Evolutionary conservation across 2,113 vertebrate species (phyloP).

Genomic region (Daubentonia madagascariensis): DNA sequence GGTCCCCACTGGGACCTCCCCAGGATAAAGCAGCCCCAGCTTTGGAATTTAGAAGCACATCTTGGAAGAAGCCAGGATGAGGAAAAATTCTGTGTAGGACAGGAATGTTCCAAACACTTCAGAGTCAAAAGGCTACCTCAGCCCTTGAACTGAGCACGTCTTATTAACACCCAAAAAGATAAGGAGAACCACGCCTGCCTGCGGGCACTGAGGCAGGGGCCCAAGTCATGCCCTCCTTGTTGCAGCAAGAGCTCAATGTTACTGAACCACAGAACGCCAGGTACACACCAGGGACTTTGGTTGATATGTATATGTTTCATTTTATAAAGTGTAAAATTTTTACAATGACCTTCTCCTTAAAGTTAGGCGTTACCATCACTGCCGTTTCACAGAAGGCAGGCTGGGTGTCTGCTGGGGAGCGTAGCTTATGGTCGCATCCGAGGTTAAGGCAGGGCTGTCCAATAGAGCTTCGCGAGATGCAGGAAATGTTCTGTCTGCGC

Average conservation of each 20-base stretch:
- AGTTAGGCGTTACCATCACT: accelerated
- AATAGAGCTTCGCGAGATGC: background rate
- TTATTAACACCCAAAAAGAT: background rate
- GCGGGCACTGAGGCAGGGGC: background rate
- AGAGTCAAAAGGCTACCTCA: background rate
- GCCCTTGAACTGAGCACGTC: background rate
- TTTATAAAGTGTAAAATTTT: background rate
- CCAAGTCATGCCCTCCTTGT: background rate
- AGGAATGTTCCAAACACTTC: background rate
- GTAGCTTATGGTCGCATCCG: background rate
- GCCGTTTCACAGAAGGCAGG: background rate
- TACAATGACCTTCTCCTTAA: background rate
- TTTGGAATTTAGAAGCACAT: background rate
- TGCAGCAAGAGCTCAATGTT: background rate
- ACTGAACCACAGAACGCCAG: background rate
- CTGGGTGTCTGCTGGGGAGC: background rate
- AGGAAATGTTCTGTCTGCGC: background rate
- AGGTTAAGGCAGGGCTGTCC: background rate
- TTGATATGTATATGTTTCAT: background rate
- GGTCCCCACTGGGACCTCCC: background rate
- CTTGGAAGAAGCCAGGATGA: background rate
- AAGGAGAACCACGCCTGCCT: background rate
- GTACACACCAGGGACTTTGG: background rate
- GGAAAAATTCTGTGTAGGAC: background rate
- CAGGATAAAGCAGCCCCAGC: background rate